A percentile compares a stretch with the other conserved stretches of the same genome.
These are phyloP conservation scores for Lepidochrysops patricia DNA, from an alignment of 2,888 invertebrate genomes.

Conservation along the genomic window DNA sequence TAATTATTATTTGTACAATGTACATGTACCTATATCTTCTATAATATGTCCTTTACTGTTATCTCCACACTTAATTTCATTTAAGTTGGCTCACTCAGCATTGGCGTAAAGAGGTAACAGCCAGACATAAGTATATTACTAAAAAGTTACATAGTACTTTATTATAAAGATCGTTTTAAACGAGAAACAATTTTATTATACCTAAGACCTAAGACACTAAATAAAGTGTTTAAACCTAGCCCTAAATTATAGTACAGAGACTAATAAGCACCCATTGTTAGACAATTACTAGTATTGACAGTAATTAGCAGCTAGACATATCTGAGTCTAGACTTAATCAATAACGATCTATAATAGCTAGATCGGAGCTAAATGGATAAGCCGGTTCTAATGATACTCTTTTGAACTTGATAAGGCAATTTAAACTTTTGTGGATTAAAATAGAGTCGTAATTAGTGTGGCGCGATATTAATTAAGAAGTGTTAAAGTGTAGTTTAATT, in stretches of 20 bases:
- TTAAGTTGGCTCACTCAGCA: too few species aligned
- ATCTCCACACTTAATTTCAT: too few species aligned
- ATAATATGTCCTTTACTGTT: too few species aligned
- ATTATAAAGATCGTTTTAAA: too few species aligned
- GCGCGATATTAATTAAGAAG: not conserved
- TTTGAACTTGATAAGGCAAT: not conserved
- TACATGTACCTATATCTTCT: too few species aligned
- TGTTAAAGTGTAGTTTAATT: not conserved
- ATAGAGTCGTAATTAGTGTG: not conserved
- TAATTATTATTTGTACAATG: too few species aligned
- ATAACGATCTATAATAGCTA: conserved; percentile 23
- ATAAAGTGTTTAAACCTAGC: not conserved
- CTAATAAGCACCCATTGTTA: not conserved
- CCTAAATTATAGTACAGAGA: not conserved
- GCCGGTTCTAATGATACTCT: conserved; percentile 27
- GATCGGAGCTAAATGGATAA: conserved; percentile 40
- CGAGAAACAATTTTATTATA: too few species aligned
- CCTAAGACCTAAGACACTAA: too few species aligned
- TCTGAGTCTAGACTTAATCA: conserved; percentile 10
- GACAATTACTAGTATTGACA: conserved; percentile 43
- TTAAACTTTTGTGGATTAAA: not conserved
- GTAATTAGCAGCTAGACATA: conserved; percentile 25
- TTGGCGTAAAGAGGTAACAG: too few species aligned
- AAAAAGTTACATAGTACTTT: too few species aligned
- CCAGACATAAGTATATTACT: too few species aligned